Evolutionary conservation across 2,888 invertebrate genomes (phyloP), one percentile per base, ranked within the genome.

Genomic region (Apodemia duryi): DNA sequence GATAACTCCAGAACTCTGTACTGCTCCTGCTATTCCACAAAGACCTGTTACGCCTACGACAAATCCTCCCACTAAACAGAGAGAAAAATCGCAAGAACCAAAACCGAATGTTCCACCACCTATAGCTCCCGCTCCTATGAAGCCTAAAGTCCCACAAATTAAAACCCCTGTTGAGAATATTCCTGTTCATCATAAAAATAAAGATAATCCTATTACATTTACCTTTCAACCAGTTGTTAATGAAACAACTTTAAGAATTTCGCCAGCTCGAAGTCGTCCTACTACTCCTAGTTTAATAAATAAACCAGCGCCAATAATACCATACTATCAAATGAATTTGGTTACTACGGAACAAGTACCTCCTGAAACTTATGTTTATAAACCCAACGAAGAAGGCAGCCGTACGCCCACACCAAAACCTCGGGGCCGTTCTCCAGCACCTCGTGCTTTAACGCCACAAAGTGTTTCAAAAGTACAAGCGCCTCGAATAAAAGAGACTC

Each of bases 301-400:
- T 78, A 95, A 95, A 82, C 95, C 96, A 38, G 95, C 95, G 1
- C 94, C 96, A 11, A 92, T 94, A 63, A 94, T 97, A 72, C 97
- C 97, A 9, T 94, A 94, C 74, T 97, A 97, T 79, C 97, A 97
- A 84, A 94, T 94, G 83, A 95, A 95, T 82, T 89, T 96, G 72
- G 94, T 95, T 46, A 93, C 94, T n/a, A 94, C 94, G 60, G 94
- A 95, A 77, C 94, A 94, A 76, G 76, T 85, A 65, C 93, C 95
- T 6, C 88, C 94, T 2, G 93, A 93, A 75, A 90, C 92, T 57
- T 93, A 94, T 71, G 77, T 93, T 64, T 93, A 94, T 71, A 94
- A 95, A 72, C 94, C 94, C 61, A 93, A 92, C 76, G 93, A 94
- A 13, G 92, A 91, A 73, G 79, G 83, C 65, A 94, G 94, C 64